Conservation (phyloP, 2,888 invertebrate genomes). For the Nephrotoma guestfalica region DNA sequence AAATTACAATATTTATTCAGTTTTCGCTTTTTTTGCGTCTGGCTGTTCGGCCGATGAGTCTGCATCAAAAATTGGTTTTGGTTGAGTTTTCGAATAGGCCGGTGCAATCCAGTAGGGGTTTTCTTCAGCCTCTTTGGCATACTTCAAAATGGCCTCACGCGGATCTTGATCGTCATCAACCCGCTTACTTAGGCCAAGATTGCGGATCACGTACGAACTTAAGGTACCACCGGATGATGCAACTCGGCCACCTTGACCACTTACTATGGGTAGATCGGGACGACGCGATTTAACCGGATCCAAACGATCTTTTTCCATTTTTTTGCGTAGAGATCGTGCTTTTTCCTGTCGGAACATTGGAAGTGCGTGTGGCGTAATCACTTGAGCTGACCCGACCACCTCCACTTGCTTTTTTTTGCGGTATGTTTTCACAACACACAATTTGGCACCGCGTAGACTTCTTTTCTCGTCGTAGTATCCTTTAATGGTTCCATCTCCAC, state of each 20-base stretch:
- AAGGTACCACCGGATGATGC: conserved; percentile 91
- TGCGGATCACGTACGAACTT: conserved; percentile 91
- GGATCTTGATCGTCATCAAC: conserved; percentile 84
- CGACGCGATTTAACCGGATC: conserved; percentile 71
- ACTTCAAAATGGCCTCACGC: conserved; percentile 84
- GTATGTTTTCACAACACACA: conserved; percentile 71
- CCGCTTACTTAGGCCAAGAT: conserved; percentile 82
- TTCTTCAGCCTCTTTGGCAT: conserved; percentile 87
- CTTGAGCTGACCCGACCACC: conserved; percentile 77
- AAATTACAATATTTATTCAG: conserved; percentile 10
- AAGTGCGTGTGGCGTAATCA: conserved; percentile 91
- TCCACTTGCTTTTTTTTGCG: conserved; percentile 70
- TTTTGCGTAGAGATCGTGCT: conserved; percentile 74
- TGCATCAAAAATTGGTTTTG: conserved; percentile 54
- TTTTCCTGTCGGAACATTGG: conserved; percentile 90
- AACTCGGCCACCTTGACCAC: conserved; percentile 83
- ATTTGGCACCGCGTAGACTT: conserved; percentile 79
- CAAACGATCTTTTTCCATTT: conserved; percentile 79
- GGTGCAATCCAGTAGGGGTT: conserved; percentile 96
- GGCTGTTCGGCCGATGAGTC: conserved; percentile 18
- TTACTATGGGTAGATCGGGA: conserved; percentile 77
- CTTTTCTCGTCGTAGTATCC: conserved; percentile 80
- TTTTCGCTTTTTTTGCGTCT: conserved; percentile 26
- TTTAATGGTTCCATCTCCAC: conserved; percentile 79
- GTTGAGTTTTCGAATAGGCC: conserved; percentile 81